Percentiles rank a stretch among this genome's conserved stretches.
Evolutionary conservation across 1,140 invertebrate species (phyloP).

Genomic region (Euura lappo): DNA sequence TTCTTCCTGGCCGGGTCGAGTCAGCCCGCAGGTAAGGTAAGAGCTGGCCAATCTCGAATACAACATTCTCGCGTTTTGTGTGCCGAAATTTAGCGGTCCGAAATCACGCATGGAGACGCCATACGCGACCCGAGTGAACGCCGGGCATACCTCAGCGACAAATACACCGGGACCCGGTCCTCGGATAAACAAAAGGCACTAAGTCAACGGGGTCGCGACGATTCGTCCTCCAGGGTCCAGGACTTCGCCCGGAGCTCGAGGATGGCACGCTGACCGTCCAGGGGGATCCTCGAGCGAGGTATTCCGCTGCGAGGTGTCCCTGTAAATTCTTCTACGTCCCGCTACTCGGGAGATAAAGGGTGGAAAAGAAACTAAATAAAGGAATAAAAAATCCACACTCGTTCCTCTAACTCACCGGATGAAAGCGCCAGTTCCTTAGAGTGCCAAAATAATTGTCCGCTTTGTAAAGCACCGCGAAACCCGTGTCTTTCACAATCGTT

Average conservation of each 20-base stretch:
- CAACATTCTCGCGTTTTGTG: constrained; percentile 3
- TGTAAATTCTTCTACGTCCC: background rate
- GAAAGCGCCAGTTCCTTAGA: constrained; percentile 14
- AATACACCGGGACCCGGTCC: constrained; percentile 18
- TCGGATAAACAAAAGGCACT: constrained; percentile 19
- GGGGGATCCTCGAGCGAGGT: background rate
- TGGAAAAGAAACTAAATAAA: background rate
- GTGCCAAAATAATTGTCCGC: constrained; percentile 48
- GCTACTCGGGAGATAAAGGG: background rate
- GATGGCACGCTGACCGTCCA: background rate
- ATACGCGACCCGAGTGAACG: constrained; percentile 18
- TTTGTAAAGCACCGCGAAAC: constrained; percentile 28
- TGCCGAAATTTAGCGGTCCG: background rate
- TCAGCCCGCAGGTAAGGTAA: too few species aligned
- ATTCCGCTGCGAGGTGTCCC: background rate
- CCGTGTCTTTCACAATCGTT: constrained; percentile 20
- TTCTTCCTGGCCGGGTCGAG: too few species aligned
- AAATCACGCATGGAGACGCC: background rate
- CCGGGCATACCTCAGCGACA: constrained; percentile 22
- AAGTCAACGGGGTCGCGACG: constrained; percentile 12
- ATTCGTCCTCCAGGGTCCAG: background rate
- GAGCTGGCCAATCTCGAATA: background rate
- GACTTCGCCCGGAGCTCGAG: background rate
- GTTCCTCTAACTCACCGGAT: background rate
- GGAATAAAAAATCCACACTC: constrained; percentile 8